phyloP scores from a whole-genome alignment of 2,113 vertebrate species.

The Carassius auratus region DNA sequence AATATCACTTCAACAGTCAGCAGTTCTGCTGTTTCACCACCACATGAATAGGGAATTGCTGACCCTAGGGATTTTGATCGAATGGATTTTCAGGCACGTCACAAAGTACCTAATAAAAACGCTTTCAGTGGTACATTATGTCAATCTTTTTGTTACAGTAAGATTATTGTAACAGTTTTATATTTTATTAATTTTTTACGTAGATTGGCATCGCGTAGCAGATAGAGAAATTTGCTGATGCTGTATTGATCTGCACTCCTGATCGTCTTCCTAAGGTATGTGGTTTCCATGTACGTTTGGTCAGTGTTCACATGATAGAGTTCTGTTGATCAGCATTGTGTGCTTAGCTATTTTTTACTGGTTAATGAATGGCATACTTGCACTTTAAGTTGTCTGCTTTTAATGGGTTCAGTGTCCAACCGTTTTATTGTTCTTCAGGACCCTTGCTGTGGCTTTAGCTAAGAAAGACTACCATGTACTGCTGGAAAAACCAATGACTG shows the following conservation, averaged over 20 bases:
- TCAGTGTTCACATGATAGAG: background rate
- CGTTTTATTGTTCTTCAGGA: conserved; percentile 69
- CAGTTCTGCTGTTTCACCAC: background rate
- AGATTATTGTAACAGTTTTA: background rate
- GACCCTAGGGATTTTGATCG: conserved; percentile 78
- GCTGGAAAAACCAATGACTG: conserved; percentile 86
- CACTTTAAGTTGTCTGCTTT: background rate
- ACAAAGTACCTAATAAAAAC: conserved; percentile 72
- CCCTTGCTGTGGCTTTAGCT: conserved; percentile 80
- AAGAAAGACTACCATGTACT: conserved; percentile 81
- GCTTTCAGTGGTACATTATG: conserved; percentile 71
- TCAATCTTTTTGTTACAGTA: background rate
- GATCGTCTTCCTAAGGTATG: conserved; percentile 81
- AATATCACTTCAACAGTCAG: background rate
- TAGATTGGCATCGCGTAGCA: conserved; percentile 76
- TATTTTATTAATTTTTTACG: conserved; percentile 7
- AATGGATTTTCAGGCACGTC: conserved; percentile 69
- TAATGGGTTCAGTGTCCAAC: background rate
- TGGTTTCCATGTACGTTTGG: background rate
- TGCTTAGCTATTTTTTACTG: background rate
- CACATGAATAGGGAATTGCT: conserved; percentile 67
- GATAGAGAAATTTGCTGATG: conserved; percentile 83
- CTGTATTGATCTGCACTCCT: conserved; percentile 81
- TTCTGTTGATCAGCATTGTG: background rate
- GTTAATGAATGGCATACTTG: background rate